phyloP scores from a whole-genome alignment of 2,888 invertebrate species.

The Leptinotarsa juncta region DNA sequence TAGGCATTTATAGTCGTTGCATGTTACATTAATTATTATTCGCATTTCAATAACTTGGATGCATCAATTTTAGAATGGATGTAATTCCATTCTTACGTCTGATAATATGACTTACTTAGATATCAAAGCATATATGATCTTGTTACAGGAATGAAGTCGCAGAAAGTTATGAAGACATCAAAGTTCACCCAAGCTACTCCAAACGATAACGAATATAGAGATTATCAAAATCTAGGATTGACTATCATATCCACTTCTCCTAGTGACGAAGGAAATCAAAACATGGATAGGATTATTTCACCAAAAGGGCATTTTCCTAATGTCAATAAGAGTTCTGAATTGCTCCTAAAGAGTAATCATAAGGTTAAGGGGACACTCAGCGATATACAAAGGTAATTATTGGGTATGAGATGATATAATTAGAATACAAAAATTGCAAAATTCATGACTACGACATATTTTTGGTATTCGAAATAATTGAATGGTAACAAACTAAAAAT shows the following conservation, averaged over 20 bases:
- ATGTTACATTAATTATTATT: background rate
- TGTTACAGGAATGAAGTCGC: conserved; percentile 50
- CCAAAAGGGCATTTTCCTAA: conserved; percentile 49
- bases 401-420: too few species aligned
- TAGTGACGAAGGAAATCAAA: conserved; percentile 54
- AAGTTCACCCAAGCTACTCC: conserved; percentile 63
- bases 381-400: conserved; percentile 49
- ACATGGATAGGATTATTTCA: conserved; percentile 49
- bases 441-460: too few species aligned
- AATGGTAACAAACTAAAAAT: too few species aligned
- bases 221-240: conserved; percentile 60
- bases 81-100: too few species aligned
- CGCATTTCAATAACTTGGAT: background rate
- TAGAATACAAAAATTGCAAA: too few species aligned
- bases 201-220: conserved; percentile 60
- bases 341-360: conserved; percentile 56
- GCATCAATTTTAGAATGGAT: too few species aligned
- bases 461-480: too few species aligned
- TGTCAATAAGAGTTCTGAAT: conserved; percentile 57
- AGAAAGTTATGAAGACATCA: conserved; percentile 60
- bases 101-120: too few species aligned
- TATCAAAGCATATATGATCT: background rate
- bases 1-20: background rate
- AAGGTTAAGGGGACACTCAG: conserved; percentile 50
- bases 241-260: conserved; percentile 51